Base-by-base conservation (phyloP, 2,113 vertebrate species). In the Panurus biarmicus region DNA sequence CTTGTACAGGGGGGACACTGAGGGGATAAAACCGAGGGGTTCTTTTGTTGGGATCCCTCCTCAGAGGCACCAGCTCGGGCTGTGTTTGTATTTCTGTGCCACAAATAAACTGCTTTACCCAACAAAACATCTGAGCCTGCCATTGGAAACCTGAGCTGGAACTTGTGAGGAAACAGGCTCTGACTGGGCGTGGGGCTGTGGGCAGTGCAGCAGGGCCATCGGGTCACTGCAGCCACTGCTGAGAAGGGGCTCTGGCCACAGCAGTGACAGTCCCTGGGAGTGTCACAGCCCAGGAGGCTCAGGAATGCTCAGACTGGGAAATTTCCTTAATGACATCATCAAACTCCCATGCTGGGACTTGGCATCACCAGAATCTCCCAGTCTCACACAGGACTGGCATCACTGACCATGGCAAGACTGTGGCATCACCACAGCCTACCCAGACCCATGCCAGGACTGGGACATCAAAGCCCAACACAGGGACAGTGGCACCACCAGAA, bases 21-120 rank as follows among this genome's bases (percentile, higher is more conserved):
- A 50, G 22, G 22, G 51, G 23, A 45, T 15, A 38, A 28, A 66
- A 24, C 5, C 0, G 3, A 24, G 60, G 31, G 25, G 31, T 15
- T 50, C 26, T 19, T 57, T 20, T 20, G 17, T 1, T 36, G 58
- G 67, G 67, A 72, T 24, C 18, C 50, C 85, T 51, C 44, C 58
- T 51, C 0, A 0, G 26, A 26, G 51, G 36, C 50, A 65, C 5
- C 50, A 36, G 44, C 35, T 26, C 1, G 0, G 19, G 85, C 26
- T 36, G 48, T 10, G 60, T 24, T 42, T 22, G 25, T 28, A 5
- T 38, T 66, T n/a, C 60, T 24, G 69, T 38, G 23, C 44, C 77
- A 28, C 2, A 5, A 73, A 50, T 7, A 48, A 44, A 44, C 1
- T 10, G 14, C 18, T 80, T 58, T 9, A 23, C 16, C 1, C 0